Percentiles rank a stretch among this genome's conserved stretches.
Evolutionary conservation across 1,140 invertebrate genomes (phyloP).

Genomic region (Drosophila bipectinata): DNA sequence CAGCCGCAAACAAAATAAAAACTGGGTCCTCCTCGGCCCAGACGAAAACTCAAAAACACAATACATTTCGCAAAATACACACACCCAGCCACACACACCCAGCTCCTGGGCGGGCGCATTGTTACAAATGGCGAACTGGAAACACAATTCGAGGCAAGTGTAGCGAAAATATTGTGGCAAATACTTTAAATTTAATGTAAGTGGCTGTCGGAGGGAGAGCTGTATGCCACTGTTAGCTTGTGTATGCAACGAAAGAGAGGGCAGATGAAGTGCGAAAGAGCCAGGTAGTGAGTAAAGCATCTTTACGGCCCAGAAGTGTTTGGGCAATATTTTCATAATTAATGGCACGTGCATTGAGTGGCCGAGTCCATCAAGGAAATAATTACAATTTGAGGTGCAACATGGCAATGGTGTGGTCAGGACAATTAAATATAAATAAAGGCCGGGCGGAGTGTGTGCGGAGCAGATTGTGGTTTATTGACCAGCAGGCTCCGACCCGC

Average conservation of each 20-base stretch:
- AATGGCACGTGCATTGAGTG: slow-evolving; percentile 67
- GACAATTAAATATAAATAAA: slow-evolving; percentile 50
- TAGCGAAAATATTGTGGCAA: slow-evolving; percentile 74
- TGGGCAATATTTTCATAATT: slow-evolving; percentile 76
- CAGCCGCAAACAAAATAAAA: slow-evolving; percentile 39
- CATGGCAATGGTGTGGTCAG: slow-evolving; percentile 44
- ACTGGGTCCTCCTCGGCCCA: slow-evolving; percentile 16
- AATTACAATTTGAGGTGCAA: slow-evolving; percentile 59
- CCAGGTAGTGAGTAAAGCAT: slow-evolving; percentile 6
- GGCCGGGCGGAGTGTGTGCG: slow-evolving; percentile 12
- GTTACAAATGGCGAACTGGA: slow-evolving; percentile 28
- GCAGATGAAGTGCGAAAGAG: not conserved
- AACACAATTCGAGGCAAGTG: slow-evolving; percentile 69
- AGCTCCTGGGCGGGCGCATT: not conserved
- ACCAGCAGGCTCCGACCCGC: slow-evolving; percentile 6
- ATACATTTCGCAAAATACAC: slow-evolving; percentile 34
- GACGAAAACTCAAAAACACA: slow-evolving; percentile 43
- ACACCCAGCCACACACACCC: slow-evolving; percentile 11
- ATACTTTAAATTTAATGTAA: slow-evolving; percentile 76
- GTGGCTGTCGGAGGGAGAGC: slow-evolving; percentile 36
- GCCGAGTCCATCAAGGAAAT: slow-evolving; percentile 41
- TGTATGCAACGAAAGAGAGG: not conserved
- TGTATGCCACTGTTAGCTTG: slow-evolving; percentile 4
- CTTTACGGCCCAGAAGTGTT: slow-evolving; percentile 57
- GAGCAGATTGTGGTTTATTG: slow-evolving; percentile 22